Evolutionary conservation across 2,113 vertebrate genomes (phyloP).

Genomic region (Hippocampus comes): DNA sequence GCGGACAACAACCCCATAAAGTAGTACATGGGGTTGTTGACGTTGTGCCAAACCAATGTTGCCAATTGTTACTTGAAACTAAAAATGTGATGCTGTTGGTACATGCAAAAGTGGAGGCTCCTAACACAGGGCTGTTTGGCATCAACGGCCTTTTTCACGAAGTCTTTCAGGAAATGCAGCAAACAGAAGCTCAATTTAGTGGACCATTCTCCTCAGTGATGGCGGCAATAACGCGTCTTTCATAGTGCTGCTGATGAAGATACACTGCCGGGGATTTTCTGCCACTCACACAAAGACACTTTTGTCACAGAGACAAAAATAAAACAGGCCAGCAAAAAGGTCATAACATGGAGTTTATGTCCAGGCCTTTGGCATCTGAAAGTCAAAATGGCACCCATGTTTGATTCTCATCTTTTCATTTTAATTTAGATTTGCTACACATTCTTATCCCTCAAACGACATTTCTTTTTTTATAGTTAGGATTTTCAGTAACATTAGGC

Average conservation of each 20-base stretch:
- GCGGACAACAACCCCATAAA: background rate
- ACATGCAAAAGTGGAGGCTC: constrained; percentile 13
- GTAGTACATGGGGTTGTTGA: background rate
- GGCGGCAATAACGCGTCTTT: constrained; percentile 60
- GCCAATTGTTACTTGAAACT: background rate
- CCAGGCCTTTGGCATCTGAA: constrained; percentile 12
- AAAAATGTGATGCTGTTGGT: background rate
- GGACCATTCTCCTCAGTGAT: constrained; percentile 49
- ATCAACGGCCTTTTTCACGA: constrained; percentile 23
- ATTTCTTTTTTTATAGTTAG: background rate
- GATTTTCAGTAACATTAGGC: background rate
- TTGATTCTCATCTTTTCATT: background rate
- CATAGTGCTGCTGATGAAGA: constrained; percentile 21
- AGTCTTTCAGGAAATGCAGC: constrained; percentile 25
- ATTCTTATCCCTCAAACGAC: background rate
- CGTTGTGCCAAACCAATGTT: background rate
- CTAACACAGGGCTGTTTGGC: constrained; percentile 23
- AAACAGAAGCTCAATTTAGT: constrained; percentile 62
- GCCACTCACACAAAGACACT: constrained; percentile 65
- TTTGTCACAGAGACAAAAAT: constrained; percentile 43
- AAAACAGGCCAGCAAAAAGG: constrained; percentile 36
- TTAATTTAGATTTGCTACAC: background rate
- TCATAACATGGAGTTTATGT: constrained; percentile 28
- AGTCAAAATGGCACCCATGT: background rate
- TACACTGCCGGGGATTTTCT: constrained; percentile 53